Percentiles rank a stretch among this genome's conserved stretches.
Evolutionary conservation across 2,888 invertebrate species (phyloP).

Genomic region (Chirona hameri): DNA sequence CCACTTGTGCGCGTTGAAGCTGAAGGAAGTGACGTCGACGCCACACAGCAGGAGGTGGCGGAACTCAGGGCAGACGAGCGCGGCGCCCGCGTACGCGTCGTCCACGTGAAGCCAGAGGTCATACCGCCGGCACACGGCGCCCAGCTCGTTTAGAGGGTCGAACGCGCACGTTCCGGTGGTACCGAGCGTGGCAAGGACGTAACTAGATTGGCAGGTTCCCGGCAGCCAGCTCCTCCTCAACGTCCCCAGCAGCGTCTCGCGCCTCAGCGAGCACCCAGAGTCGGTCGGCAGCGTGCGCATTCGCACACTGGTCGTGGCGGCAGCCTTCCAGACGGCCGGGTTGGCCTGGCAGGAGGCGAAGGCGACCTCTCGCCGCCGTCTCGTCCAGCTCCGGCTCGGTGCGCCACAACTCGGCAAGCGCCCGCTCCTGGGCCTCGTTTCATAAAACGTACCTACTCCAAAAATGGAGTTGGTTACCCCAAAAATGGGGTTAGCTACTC

Average conservation of each 20-base stretch:
- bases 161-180: slow-evolving; percentile 95
- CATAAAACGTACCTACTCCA: too few species aligned
- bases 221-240: slow-evolving; percentile 69
- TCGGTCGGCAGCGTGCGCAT: slow-evolving; percentile 69
- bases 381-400: not conserved
- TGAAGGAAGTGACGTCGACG: slow-evolving; percentile 78
- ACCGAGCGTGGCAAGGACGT: slow-evolving; percentile 82
- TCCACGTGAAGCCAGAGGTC: slow-evolving; percentile 91
- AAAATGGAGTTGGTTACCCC: too few species aligned
- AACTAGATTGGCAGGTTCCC: slow-evolving; percentile 84
- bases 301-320: slow-evolving; percentile 70
- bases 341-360: slow-evolving; percentile 85
- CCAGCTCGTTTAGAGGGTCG: slow-evolving; percentile 81
- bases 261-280: slow-evolving; percentile 62
- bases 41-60: slow-evolving; percentile 61
- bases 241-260: slow-evolving; percentile 63
- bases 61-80: slow-evolving; percentile 88
- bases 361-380: slow-evolving; percentile 51
- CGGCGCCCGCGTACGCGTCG: slow-evolving; percentile 93
- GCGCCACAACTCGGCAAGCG: not conserved
- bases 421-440: not conserved
- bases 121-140: slow-evolving; percentile 69
- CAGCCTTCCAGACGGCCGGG: slow-evolving; percentile 83
- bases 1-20: slow-evolving; percentile 95
- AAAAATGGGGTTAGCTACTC: too few species aligned